Evolutionary conservation across 92 coral and sea anemone genomes (phyloP).

Genomic region (Phymanthus crucifer): DNA sequence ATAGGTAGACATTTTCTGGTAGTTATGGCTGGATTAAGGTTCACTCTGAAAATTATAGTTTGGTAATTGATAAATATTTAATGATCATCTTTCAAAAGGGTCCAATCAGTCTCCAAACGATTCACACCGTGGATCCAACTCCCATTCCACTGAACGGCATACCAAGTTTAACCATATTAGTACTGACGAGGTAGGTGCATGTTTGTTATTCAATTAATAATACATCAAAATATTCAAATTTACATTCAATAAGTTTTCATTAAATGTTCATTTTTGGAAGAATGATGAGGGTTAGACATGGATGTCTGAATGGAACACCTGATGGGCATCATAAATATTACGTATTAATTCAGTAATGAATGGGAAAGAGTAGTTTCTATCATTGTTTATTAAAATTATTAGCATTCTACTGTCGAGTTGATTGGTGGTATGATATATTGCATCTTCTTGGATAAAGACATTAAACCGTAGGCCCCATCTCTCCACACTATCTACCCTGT

Average conservation of each 20-base stretch:
- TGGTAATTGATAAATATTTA: background rate
- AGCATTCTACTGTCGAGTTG: too few species aligned
- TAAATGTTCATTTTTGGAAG: background rate
- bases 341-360: too few species aligned
- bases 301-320: too few species aligned
- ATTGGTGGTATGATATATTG: too few species aligned
- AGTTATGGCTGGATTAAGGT: background rate
- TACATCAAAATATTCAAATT: background rate
- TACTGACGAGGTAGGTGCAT: conserved; percentile 51
- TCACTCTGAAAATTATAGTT: background rate
- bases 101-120: conserved; percentile 87
- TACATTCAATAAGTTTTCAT: background rate
- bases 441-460: too few species aligned
- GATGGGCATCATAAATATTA: too few species aligned
- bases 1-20: background rate
- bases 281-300: too few species aligned
- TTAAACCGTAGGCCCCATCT: too few species aligned
- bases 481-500: too few species aligned
- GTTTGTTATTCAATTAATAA: background rate
- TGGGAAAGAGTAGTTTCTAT: too few species aligned
- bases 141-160: conserved; percentile 70
- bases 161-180: conserved; percentile 81
- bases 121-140: conserved; percentile 68
- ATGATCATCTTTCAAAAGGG: conserved; percentile 45
- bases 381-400: too few species aligned